phyloP scores from a whole-genome alignment of 2,888 invertebrate species.

The Temnothorax rugatulus region DNA sequence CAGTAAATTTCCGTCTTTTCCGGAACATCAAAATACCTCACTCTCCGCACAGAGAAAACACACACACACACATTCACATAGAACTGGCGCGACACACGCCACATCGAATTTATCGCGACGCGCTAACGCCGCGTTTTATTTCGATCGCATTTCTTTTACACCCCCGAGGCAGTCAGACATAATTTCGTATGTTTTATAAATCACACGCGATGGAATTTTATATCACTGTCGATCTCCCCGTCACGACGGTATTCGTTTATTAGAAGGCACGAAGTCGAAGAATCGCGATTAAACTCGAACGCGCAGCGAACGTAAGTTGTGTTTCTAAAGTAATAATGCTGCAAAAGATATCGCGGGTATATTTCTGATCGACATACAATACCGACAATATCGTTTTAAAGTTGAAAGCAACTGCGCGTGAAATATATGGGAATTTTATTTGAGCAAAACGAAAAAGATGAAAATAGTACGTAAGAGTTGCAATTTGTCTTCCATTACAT shows the following conservation, averaged over 20 bases:
- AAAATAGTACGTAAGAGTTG: background rate
- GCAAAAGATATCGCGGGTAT: background rate
- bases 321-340: background rate
- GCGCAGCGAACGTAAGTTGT: background rate
- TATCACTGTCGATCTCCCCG: background rate
- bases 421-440: background rate
- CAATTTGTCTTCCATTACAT: background rate
- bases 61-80: background rate
- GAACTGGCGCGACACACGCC: background rate
- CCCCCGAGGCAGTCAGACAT: background rate
- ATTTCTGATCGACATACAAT: background rate
- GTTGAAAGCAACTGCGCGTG: background rate
- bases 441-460: background rate
- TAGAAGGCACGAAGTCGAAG: background rate
- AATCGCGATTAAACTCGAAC: background rate
- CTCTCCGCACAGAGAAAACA: background rate
- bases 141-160: background rate
- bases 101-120: conserved; percentile 11
- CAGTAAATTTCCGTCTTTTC: conserved; percentile 87
- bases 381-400: background rate
- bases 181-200: conserved; percentile 17
- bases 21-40: background rate
- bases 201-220: background rate
- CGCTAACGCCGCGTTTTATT: background rate
- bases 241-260: background rate